phyloP scores from a whole-genome alignment of 2,888 invertebrate genomes.

The Drosophila gaucha region DNA sequence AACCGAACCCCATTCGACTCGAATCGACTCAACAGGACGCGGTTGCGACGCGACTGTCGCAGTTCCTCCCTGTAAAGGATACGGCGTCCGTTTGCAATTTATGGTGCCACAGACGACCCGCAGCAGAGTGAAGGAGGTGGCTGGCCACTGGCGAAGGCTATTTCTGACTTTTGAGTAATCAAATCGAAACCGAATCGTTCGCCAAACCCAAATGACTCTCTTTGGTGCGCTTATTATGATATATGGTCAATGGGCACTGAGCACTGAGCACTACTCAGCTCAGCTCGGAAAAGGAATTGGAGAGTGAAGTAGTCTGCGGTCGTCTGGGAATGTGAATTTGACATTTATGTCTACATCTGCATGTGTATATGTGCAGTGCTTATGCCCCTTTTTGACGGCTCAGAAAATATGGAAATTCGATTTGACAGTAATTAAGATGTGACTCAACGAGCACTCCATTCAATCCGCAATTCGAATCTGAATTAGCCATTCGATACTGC shows the following conservation, averaged over 20 bases:
- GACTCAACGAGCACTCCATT: constrained; percentile 28
- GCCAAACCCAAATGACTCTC: constrained; percentile 71
- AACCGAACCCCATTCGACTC: constrained; percentile 61
- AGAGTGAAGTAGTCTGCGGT: background rate
- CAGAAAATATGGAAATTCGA: constrained; percentile 56
- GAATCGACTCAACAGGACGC: constrained; percentile 28
- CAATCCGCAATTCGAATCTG: constrained; percentile 16
- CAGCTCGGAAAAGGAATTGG: background rate
- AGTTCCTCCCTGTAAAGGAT: constrained; percentile 20
- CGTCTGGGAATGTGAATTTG: constrained; percentile 25
- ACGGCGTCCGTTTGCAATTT: constrained; percentile 74
- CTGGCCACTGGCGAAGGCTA: constrained; percentile 11
- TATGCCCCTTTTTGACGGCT: constrained; percentile 13
- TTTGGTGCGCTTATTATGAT: constrained; percentile 78
- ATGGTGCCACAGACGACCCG: constrained; percentile 66
- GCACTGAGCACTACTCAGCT: constrained; percentile 30
- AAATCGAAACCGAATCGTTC: constrained; percentile 63
- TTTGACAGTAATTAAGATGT: constrained; percentile 59
- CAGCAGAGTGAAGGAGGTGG: background rate
- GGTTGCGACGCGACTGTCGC: constrained; percentile 2
- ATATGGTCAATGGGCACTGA: constrained; percentile 54
- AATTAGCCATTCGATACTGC: constrained; percentile 15
- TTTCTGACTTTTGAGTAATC: constrained; percentile 59
- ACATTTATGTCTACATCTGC: constrained; percentile 9
- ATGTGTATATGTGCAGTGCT: constrained; percentile 17